Percentiles rank a stretch among this genome's conserved stretches.
phyloP scores from a whole-genome alignment of 2,888 invertebrate species.

The Ypsolopha sequella region DNA sequence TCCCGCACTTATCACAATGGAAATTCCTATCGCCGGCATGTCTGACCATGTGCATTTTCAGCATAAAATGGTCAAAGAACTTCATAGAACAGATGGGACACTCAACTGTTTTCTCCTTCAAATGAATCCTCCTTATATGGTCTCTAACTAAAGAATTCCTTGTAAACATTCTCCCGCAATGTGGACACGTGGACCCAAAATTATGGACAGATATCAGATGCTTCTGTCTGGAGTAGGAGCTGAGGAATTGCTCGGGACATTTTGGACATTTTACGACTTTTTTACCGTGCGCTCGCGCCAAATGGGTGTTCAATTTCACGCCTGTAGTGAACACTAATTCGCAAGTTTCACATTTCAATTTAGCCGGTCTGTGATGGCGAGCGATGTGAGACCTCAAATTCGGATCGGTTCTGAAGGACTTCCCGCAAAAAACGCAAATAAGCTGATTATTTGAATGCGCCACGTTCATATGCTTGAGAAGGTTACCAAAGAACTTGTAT shows the following conservation, averaged over 20 bases:
- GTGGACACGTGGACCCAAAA: conserved; percentile 37
- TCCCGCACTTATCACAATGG: conserved; percentile 51
- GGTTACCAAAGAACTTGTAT: conserved; percentile 35
- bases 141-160: conserved; percentile 42
- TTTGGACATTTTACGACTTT: conserved; percentile 31
- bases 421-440: conserved; percentile 43
- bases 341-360: conserved; percentile 31
- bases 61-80: conserved; percentile 37
- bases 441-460: conserved; percentile 37
- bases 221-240: conserved; percentile 33
- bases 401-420: conserved; percentile 35
- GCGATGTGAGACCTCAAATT: conserved; percentile 38
- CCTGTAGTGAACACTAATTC: conserved; percentile 25
- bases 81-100: conserved; percentile 37
- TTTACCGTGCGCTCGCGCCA: conserved; percentile 33
- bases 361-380: conserved; percentile 26
- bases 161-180: conserved; percentile 38
- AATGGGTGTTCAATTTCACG: conserved; percentile 27
- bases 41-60: conserved; percentile 49
- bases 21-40: conserved; percentile 37
- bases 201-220: conserved; percentile 35
- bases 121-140: conserved; percentile 39
- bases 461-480: conserved; percentile 36
- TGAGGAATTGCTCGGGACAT: conserved; percentile 40
- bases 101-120: conserved; percentile 46